Evolutionary conservation across 2,113 vertebrate species (phyloP).

Genomic region (Regulus satrapa): DNA sequence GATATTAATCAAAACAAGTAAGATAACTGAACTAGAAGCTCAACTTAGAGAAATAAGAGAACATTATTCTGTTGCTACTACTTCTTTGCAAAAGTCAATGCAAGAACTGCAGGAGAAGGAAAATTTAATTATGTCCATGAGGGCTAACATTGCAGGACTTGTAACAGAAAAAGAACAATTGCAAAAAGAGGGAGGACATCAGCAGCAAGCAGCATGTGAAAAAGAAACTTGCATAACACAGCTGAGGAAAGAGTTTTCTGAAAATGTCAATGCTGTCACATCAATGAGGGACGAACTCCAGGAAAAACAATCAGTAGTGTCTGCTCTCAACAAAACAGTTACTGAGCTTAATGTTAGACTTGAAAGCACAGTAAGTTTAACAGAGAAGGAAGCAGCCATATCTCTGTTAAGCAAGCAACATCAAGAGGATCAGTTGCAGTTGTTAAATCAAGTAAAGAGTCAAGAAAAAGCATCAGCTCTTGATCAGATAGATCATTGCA

Average conservation of each 20-base stretch:
- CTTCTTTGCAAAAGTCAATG: slow-evolving; percentile 76
- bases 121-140: slow-evolving; percentile 80
- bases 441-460: slow-evolving; percentile 72
- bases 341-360: slow-evolving; percentile 80
- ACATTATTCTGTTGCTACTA: slow-evolving; percentile 74
- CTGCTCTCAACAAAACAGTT: slow-evolving; percentile 73
- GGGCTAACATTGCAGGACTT: slow-evolving; percentile 67
- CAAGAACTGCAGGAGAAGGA: slow-evolving; percentile 82
- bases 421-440: slow-evolving; percentile 67
- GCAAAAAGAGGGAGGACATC: slow-evolving; percentile 73
- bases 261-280: slow-evolving; percentile 75
- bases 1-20: slow-evolving; percentile 70
- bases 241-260: slow-evolving; percentile 79
- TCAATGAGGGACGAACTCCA: slow-evolving; percentile 78
- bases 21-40: slow-evolving; percentile 80
- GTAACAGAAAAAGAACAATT: slow-evolving; percentile 77
- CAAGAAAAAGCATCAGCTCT: slow-evolving; percentile 80
- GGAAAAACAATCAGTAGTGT: slow-evolving; percentile 76
- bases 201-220: slow-evolving; percentile 78
- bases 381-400: slow-evolving; percentile 85
- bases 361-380: slow-evolving; percentile 66
- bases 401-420: slow-evolving; percentile 76
- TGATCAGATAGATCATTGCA: slow-evolving; percentile 75
- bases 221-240: slow-evolving; percentile 83
- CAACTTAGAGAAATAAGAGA: slow-evolving; percentile 74